Evolutionary conservation across 2,888 invertebrate species (phyloP).

Genomic region (Leistus spinibarbis): DNA sequence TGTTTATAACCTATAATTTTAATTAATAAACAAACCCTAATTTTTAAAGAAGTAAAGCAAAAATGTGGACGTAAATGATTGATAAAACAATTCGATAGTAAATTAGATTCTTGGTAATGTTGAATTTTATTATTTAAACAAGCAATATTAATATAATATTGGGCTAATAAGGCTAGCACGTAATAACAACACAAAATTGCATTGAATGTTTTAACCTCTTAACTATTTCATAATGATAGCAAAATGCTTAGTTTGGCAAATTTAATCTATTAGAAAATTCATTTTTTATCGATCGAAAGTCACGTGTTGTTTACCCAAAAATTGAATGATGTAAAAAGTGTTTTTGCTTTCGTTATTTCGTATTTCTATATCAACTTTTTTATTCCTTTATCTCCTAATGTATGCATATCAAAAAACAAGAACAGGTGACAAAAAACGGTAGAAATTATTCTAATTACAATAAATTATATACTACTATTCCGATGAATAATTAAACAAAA

Average conservation of each 20-base stretch:
- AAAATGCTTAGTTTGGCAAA: neutral
- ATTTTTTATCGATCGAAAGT: neutral
- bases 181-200: neutral
- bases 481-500: neutral
- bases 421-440: neutral
- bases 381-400: neutral
- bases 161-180: too few relatives aligned
- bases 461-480: neutral
- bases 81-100: too few relatives aligned
- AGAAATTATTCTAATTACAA: neutral
- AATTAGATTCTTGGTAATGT: too few relatives aligned
- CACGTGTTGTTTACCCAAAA: neutral
- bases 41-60: too few relatives aligned
- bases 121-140: too few relatives aligned
- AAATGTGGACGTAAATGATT: too few relatives aligned
- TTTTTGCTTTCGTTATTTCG: neutral
- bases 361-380: neutral
- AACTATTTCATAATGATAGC: neutral
- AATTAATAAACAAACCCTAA: too few relatives aligned
- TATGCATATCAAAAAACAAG: neutral
- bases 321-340: constrained; percentile 8
- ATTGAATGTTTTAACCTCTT: too few relatives aligned
- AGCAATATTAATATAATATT: neutral
- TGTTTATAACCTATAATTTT: too few relatives aligned
- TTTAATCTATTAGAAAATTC: neutral